Evolutionary conservation across 1,140 invertebrate species (phyloP), one percentile per base, ranked within the genome.

Genomic region (Hestina assimilis): DNA sequence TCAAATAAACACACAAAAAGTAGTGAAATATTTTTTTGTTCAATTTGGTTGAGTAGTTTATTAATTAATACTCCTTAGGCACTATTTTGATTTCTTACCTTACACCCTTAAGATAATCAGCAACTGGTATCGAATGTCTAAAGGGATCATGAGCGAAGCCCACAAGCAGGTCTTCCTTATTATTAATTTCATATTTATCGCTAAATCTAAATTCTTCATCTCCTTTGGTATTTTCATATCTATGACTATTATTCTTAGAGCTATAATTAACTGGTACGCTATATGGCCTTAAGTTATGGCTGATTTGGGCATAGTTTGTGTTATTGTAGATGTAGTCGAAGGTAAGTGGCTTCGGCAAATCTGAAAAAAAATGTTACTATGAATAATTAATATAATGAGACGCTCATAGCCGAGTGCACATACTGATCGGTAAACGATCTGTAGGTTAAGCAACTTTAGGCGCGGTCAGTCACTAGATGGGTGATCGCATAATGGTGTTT

Each of bases 121-220:
- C 68, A 15, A 79, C 80, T 5, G 80, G 80, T 26, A 87, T 60
- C 0, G 82, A 85, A 54, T 73, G 73, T 41, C 83, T 73, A 50
- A 72, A 87, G 0, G 83, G 83, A 50, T 87, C 83, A 8, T 69
- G 69, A 1, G 82, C 70, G 31, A 83, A 81, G 1, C 84, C 84
- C 0, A 85, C 80, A 8, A 87, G 52, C 3, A 87, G 53, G 12
- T 70, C 65, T 11, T 57, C 60, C 7, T 65, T 69, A 2, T 33
- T 67, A 40, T 29, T 66, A 41, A 51, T 50, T 21, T 33, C 35
- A 31, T 54, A 52, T 41, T 54, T 59, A 29, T 59, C 38, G 41
- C 41, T 56, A 43, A 35, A 43, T 14, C 12, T 40, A 48, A 59
- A 28, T 6, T 64, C 56, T 26, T 75, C 63, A 23, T 66, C 66